Conservation (phyloP, 1,140 invertebrate species). For the Probaryconus sp. region DNA sequence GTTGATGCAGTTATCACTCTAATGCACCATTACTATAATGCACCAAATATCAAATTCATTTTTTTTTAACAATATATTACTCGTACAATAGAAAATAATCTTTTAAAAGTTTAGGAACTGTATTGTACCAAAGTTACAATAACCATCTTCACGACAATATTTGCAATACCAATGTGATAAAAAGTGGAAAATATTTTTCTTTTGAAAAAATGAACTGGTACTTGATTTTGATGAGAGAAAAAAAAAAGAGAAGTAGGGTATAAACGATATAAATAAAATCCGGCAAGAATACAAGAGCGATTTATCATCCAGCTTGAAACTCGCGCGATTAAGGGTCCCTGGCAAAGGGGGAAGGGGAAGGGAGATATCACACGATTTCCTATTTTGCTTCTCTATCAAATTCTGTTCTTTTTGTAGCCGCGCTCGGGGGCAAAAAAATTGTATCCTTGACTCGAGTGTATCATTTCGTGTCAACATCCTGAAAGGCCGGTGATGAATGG, state of each 20-base stretch:
- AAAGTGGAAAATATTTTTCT: too few species aligned
- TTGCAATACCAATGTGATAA: too few species aligned
- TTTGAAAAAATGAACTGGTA: too few species aligned
- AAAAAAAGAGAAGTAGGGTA: slow-evolving; percentile 58
- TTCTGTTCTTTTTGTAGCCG: slow-evolving; percentile 48
- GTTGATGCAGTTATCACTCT: too few species aligned
- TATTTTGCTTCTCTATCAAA: slow-evolving; percentile 52
- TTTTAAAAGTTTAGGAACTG: too few species aligned
- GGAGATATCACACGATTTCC: slow-evolving; percentile 3
- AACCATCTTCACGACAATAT: too few species aligned
- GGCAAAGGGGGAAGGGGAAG: background rate
- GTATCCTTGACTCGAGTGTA: slow-evolving; percentile 59
- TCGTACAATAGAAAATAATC: too few species aligned
- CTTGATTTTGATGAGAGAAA: too few species aligned
- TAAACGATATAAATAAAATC: slow-evolving; percentile 72
- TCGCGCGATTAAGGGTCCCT: slow-evolving; percentile 35
- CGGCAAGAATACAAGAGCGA: slow-evolving; percentile 59
- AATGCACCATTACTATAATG: too few species aligned
- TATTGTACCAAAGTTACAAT: too few species aligned
- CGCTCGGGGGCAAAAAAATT: slow-evolving; percentile 30
- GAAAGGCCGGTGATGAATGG: slow-evolving; percentile 56
- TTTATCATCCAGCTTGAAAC: slow-evolving; percentile 70
- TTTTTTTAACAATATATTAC: too few species aligned
- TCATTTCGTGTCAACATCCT: slow-evolving; percentile 57
- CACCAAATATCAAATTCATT: too few species aligned